Percentiles rank a stretch among this genome's conserved stretches.
phyloP scores from a whole-genome alignment of 1,140 invertebrate species.

The Platyscapa corneri region DNA sequence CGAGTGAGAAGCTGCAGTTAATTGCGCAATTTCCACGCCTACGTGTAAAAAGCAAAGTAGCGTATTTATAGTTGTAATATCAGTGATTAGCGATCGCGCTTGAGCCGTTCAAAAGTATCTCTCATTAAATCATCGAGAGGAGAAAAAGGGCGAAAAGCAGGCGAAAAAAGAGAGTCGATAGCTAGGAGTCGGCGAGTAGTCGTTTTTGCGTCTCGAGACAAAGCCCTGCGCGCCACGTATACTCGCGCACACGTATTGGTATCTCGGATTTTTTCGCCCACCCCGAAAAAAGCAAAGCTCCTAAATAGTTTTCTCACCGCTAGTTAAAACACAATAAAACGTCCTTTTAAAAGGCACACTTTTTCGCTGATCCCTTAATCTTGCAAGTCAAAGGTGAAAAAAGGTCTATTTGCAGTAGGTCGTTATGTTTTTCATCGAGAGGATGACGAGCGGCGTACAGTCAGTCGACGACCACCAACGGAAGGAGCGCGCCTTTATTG shows the following conservation, averaged over 20 bases:
- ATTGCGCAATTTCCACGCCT: background rate
- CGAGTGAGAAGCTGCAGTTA: background rate
- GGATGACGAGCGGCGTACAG: slow-evolving; percentile 18
- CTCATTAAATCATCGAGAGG: background rate
- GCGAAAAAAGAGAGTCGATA: background rate
- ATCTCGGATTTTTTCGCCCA: background rate
- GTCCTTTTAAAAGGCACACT: slow-evolving; percentile 1
- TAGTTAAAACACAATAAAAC: slow-evolving; percentile 33
- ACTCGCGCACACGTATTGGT: background rate
- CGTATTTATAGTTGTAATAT: background rate
- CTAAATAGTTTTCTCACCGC: slow-evolving; percentile 35
- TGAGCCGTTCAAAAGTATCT: background rate
- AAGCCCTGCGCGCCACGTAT: background rate
- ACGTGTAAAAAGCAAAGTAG: background rate
- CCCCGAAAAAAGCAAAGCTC: background rate
- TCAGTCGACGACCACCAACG: slow-evolving; percentile 38
- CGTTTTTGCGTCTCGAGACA: background rate
- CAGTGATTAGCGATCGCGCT: background rate
- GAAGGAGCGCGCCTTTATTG: slow-evolving; percentile 60
- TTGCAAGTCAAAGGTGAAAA: slow-evolving; percentile 40
- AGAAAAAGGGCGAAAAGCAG: background rate
- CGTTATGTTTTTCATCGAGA: slow-evolving; percentile 42
- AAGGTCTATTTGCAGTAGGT: slow-evolving; percentile 46
- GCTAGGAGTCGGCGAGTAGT: no score
- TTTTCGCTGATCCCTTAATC: slow-evolving; percentile 16